Percentiles rank a stretch among this genome's conserved stretches.
These are phyloP conservation scores for Fragum fragum DNA, from an alignment of 2,888 invertebrate genomes.

Conservation along the genomic window DNA sequence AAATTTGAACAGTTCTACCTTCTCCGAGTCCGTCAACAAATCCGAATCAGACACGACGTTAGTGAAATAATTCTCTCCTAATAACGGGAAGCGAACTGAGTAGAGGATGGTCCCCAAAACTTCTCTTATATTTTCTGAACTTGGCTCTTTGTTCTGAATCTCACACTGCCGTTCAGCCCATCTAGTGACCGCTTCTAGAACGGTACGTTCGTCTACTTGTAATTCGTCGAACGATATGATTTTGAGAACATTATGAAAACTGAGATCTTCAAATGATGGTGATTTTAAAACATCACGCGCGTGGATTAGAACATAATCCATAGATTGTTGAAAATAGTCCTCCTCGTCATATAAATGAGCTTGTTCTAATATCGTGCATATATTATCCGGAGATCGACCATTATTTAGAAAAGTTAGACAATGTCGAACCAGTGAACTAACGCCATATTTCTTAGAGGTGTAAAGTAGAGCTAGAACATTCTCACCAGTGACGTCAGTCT, in stretches of 20 bases:
- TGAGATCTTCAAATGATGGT: slow-evolving; percentile 65
- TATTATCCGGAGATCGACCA: slow-evolving; percentile 68
- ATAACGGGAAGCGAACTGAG: slow-evolving; percentile 70
- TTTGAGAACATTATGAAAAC: slow-evolving; percentile 59
- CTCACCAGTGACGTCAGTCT: slow-evolving; percentile 66
- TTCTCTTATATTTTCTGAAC: slow-evolving; percentile 59
- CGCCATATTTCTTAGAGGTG: slow-evolving; percentile 72
- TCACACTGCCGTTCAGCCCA: slow-evolving; percentile 70
- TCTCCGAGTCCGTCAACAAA: slow-evolving; percentile 68
- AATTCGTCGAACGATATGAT: slow-evolving; percentile 68
- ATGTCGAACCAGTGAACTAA: slow-evolving; percentile 61
- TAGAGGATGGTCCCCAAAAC: slow-evolving; percentile 68
- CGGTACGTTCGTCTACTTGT: slow-evolving; percentile 70
- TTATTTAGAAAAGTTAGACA: slow-evolving; percentile 70
- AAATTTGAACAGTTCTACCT: slow-evolving; percentile 72
- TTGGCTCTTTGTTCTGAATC: slow-evolving; percentile 54
- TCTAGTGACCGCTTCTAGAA: slow-evolving; percentile 58
- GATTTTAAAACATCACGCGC: slow-evolving; percentile 66
- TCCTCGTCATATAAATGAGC: slow-evolving; percentile 73
- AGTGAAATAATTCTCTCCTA: slow-evolving; percentile 70
- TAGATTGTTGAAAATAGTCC: slow-evolving; percentile 64
- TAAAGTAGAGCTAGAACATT: slow-evolving; percentile 72
- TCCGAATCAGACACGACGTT: slow-evolving; percentile 70
- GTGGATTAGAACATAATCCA: slow-evolving; percentile 68
- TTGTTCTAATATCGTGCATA: slow-evolving; percentile 74